Conservation (phyloP, 2,113 vertebrate genomes). For the Lophura nycthemera region DNA sequence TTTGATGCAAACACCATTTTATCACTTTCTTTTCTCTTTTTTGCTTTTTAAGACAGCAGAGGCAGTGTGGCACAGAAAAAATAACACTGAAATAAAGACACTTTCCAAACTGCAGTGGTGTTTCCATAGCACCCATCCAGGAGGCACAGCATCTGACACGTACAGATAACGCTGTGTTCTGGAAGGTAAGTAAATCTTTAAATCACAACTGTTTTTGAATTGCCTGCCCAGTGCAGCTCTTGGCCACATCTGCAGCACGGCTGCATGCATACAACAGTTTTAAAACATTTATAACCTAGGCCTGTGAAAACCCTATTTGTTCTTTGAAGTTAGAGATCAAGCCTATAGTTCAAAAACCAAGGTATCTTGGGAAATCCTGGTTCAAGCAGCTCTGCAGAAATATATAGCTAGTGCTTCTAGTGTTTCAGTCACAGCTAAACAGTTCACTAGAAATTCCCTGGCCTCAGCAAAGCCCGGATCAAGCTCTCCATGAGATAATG, state of each 20-base stretch:
- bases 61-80: background rate
- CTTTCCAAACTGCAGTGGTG: background rate
- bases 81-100: background rate
- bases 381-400: background rate
- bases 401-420: background rate
- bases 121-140: background rate
- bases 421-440: background rate
- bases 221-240: background rate
- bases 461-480: background rate
- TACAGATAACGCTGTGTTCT: background rate
- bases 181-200: background rate
- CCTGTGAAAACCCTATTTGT: background rate
- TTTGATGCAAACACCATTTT: background rate
- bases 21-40: background rate
- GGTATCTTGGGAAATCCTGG: background rate
- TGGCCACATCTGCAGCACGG: background rate
- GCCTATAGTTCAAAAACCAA: background rate
- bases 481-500: background rate
- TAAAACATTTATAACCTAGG: background rate
- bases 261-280: background rate
- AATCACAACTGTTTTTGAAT: background rate
- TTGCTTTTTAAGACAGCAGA: background rate
- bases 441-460: background rate
- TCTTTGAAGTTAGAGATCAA: conserved; percentile 21
- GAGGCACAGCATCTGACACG: background rate